Evolutionary conservation across 2,888 invertebrate species (phyloP), one percentile per base, ranked within the genome.

Genomic region (Hydropsyche betteni): DNA sequence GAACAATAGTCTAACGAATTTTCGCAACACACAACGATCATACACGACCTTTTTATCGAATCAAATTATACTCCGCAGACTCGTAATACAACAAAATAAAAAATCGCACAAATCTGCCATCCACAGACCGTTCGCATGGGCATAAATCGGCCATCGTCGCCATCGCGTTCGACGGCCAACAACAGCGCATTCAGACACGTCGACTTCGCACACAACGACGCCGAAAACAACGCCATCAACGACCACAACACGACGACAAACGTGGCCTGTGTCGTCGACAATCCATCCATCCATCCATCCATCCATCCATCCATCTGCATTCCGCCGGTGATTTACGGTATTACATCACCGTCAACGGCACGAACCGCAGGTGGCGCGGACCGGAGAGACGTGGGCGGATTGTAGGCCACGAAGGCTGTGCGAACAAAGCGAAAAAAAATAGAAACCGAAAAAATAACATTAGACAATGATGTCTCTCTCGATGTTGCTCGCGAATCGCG

Each of bases 341-440:
- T 70, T 70, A 70, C 70, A 70, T 70, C 70, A 64, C 36, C 64
- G 36, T 44, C 44, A 64, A 12, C 44, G 10, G 44, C 44, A 44
- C 64, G 64, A 64, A 16, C 33, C 53, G 33, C 52, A 52, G 52
- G 70, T 51, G 52, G 52, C 34, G 16, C 4, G 34, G 24, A 34
- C 10, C 53, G 14, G 3, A 53, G 24, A 16, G 14, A 38, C n/a
- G 70, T 70, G 53, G 53, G 69, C 36, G 36, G 16, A 50, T 70
- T 70, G 70, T 70, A 70, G 70, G 70, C 70, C 70, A 70, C 70
- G 52, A 70, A 70, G 36, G 64, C 58, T 58, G 44, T 44, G 1
- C 58, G 36, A 24, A 64, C 34, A 10, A 36, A 36, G 34, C 61
- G 34, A 64, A 12, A 12, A 64, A 64, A 64, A 36, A 64, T 33